Base-by-base conservation (phyloP, 2,113 vertebrate genomes). In the Corapipo altera region DNA sequence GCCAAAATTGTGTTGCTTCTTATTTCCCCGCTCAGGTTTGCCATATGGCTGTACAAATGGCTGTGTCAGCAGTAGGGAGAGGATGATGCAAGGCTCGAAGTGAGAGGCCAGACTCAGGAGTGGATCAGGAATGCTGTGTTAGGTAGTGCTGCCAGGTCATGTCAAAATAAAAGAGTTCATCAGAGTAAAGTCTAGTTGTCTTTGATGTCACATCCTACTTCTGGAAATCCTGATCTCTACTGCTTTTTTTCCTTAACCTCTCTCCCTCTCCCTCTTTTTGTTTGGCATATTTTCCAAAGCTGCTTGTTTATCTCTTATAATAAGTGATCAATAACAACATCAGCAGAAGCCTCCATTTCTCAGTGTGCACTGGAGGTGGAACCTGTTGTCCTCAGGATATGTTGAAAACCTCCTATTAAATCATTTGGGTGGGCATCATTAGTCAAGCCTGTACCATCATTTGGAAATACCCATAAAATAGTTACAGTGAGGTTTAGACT, bases 31-130 rank as follows among this genome's bases (percentile, higher is more conserved):
- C 65, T 95, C 96, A 54, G 55, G 52, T 91, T 96, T 95, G 84
- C 96, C 96, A 96, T 95, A 95, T 95, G 95, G 83, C 91, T 92
- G 69, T 96, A 64, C 95, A 89, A 96, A 97, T 93, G 95, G 83
- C 83, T 80, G 0, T 96, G 83, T 95, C 91, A 96, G 92, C 95
- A 97, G 89, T 92, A 89, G 95, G 93, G 91, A 93, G 73, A 74
- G 69, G 88, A 77, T 91, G 95, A 96, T 95, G 94, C 91, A 91
- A 92, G 91, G 37, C 92, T 95, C 72, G 51, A 83, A 90, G 62
- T 0, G 3, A 91, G 85, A 88, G 82, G 83, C 92, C 75, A 85
- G 85, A 18, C 72, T 69, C 79, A 44, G 93, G 89, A 91, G 61
- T 81, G 37, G 95, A 72, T 77, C 70, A 55, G 80, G 64, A 87